Percentiles rank a stretch among this genome's conserved stretches.
phyloP scores from a whole-genome alignment of 92 coral and sea anemone species.

The Phenganax stokvisi region DNA sequence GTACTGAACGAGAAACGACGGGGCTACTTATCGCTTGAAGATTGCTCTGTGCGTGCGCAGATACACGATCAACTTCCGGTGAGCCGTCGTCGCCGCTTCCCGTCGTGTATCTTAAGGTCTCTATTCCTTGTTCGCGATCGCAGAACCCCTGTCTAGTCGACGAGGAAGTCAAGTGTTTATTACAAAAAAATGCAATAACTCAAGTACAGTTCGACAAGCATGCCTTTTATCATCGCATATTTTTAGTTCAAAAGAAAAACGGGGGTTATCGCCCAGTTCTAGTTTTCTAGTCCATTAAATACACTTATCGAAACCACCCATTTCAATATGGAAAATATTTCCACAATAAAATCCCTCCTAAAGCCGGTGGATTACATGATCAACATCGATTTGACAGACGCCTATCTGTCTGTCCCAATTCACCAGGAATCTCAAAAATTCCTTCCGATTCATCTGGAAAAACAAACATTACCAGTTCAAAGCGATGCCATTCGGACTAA shows the following conservation, averaged over 20 bases:
- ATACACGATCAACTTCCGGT: neutral
- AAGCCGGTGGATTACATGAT: too few relatives aligned
- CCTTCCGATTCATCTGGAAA: neutral
- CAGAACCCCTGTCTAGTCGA: neutral
- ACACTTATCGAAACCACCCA: too few relatives aligned
- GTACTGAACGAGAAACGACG: neutral
- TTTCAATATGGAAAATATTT: too few relatives aligned
- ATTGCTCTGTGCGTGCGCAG: neutral
- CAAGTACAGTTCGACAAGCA: neutral
- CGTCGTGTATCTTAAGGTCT: slow-evolving; percentile 3
- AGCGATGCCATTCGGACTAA: neutral
- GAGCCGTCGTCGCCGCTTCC: neutral
- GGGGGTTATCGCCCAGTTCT: too few relatives aligned
- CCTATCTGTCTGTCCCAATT: neutral
- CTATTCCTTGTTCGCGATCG: neutral
- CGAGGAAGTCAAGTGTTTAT: neutral
- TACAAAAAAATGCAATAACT: neutral
- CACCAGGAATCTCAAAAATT: slow-evolving; percentile 7
- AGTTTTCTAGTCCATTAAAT: too few relatives aligned
- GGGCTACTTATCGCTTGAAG: neutral
- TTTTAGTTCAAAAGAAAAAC: too few relatives aligned
- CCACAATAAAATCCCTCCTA: too few relatives aligned
- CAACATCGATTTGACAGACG: too few relatives aligned
- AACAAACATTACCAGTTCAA: neutral
- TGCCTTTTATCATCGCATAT: neutral